Evolutionary conservation across 2,888 invertebrate species (phyloP).

Genomic region (Idaea aversata): DNA sequence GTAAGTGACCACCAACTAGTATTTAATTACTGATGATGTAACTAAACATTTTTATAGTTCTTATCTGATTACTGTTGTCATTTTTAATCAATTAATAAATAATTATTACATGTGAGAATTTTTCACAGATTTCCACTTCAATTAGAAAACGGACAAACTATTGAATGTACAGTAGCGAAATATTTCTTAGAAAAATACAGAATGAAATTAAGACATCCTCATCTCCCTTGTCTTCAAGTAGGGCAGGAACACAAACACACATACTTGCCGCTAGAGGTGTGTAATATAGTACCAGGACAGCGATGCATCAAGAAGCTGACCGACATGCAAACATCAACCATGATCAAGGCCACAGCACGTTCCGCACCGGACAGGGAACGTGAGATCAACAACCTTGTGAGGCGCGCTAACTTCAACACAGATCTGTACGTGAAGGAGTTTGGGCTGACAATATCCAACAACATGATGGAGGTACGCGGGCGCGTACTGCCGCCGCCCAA

Average conservation of each 20-base stretch:
- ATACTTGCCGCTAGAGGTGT: constrained; percentile 98
- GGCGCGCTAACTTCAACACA: constrained; percentile 99
- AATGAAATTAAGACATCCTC: constrained; percentile 98
- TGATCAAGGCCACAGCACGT: constrained; percentile 99
- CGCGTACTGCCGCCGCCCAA: constrained; percentile 98
- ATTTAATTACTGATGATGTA: not conserved
- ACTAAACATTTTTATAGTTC: not conserved
- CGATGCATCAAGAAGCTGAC: constrained; percentile 99
- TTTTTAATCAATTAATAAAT: not conserved
- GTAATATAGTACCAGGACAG: constrained; percentile 99
- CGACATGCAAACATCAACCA: constrained; percentile 99
- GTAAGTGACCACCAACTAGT: constrained; percentile 79
- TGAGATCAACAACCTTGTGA: constrained; percentile 98
- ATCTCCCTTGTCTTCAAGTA: constrained; percentile 99
- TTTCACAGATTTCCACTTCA: constrained; percentile 94
- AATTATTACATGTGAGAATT: not conserved
- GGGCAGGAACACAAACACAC: constrained; percentile 99
- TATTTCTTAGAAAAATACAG: constrained; percentile 99
- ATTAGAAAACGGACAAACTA: constrained; percentile 99
- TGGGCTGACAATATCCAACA: constrained; percentile 97
- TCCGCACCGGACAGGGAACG: constrained; percentile 97
- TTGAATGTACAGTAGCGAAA: constrained; percentile 99
- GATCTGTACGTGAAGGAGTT: constrained; percentile 99
- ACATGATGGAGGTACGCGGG: constrained; percentile 99
- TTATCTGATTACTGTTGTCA: not conserved